Base-by-base conservation (phyloP, 2,113 vertebrate species). In the Mus musculus region DNA sequence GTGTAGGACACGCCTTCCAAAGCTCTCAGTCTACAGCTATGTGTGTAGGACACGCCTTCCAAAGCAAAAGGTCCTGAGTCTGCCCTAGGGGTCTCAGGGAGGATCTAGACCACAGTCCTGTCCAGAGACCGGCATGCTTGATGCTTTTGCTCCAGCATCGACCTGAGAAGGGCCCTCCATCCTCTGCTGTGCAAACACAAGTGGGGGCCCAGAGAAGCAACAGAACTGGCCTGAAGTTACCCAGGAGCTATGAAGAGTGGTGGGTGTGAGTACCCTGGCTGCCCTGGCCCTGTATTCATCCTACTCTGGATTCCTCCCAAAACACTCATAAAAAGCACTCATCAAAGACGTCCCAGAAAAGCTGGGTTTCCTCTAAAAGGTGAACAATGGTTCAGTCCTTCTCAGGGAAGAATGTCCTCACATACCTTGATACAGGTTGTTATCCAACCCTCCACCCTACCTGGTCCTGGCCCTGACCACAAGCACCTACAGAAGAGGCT, bases 401-500 rank as follows among this genome's bases (percentile, higher is more conserved):
- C 28, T 73, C 20, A 0, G 14, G 30, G 63, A 46, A n/a, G 75
- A 63, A 87, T 2, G 5, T n/a, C 61, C 61, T 11, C 56, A 69
- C 28, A 22, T 33, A 52, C 1, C 4, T 4, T 19, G 1, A n/a
- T 12, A n/a, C 20, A 2, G 42, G 28, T 42, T 10, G 19, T 49
- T 19, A 33, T 17, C 10, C 11, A 14, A 5, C 42, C 3, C 0
- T 5, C 5, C 0, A 17, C 30, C 16, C 22, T 19, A 12, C 7
- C 5, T 59, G 65, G 2, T n/a, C 39, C n/a, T 14, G 76, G 3
- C 9, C 26, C 59, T 7, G 39, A 75, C 46, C 30, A 28, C 36
- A 69, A 28, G 59, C 0, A 5, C 39, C 73, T 52, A 30, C 12
- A 9, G 24, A 26, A 73, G 7, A 36, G n/a, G 10, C 4, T 19